Percentiles rank a stretch among this genome's conserved stretches.
These are phyloP conservation scores for Plumapathes pennacea DNA, from an alignment of 92 coral and sea anemone species.

Conservation along the genomic window DNA sequence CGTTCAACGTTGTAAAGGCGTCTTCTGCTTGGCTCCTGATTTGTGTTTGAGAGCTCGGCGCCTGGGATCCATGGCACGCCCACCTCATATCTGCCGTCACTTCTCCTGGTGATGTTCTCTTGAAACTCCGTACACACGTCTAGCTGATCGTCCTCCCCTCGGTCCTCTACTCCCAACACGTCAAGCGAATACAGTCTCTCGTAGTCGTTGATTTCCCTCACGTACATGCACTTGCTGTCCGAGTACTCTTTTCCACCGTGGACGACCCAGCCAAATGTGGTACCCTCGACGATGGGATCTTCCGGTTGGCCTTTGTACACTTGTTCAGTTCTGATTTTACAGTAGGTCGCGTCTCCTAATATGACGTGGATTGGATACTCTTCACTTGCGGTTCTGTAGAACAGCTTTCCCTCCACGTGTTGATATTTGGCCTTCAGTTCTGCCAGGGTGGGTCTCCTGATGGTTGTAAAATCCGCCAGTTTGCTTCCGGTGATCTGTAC, in stretches of 20 bases:
- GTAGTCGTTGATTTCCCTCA: constrained; percentile 13
- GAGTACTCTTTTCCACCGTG: constrained; percentile 52
- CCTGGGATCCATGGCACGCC: constrained; percentile 26
- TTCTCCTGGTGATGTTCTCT: constrained; percentile 15
- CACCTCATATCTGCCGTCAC: constrained; percentile 34
- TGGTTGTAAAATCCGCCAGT: constrained; percentile 46
- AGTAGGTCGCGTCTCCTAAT: constrained; percentile 29
- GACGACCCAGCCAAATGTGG: constrained; percentile 60
- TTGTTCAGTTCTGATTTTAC: constrained; percentile 31
- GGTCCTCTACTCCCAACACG: constrained; percentile 49
- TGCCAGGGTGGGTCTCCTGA: constrained; percentile 27
- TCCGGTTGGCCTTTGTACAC: constrained; percentile 47
- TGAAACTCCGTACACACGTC: constrained; percentile 32
- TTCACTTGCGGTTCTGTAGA: constrained; percentile 30
- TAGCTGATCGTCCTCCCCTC: constrained; percentile 34
- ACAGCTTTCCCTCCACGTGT: constrained; percentile 47
- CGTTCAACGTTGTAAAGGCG: constrained; percentile 16
- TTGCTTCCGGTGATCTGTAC: constrained; percentile 49
- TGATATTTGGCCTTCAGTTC: constrained; percentile 31
- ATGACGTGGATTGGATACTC: constrained; percentile 51
- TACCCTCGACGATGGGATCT: constrained; percentile 57
- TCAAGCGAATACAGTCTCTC: constrained; percentile 38
- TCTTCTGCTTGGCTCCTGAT: constrained; percentile 35
- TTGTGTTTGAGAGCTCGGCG: constrained; percentile 4
- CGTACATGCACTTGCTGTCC: constrained; percentile 43